phyloP scores from a whole-genome alignment of 2,113 vertebrate genomes.

The Delphinus delphis region DNA sequence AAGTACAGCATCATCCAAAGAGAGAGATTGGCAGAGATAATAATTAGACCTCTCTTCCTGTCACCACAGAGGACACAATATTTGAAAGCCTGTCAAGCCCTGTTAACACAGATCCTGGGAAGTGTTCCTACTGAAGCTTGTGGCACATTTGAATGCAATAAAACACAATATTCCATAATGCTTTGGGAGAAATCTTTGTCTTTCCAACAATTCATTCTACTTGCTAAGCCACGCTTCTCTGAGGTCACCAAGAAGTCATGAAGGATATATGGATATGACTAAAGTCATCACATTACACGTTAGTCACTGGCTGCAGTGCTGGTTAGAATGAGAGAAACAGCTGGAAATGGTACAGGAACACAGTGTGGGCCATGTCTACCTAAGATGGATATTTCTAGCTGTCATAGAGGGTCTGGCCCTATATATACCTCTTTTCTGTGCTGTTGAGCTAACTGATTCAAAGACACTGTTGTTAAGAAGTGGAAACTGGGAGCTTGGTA shows the following conservation, averaged over 20 bases:
- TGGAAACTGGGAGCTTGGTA: not conserved
- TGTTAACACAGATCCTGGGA: not conserved
- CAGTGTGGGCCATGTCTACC: not conserved
- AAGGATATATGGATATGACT: constrained; percentile 15
- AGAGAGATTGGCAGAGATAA: not conserved
- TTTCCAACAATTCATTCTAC: constrained; percentile 5
- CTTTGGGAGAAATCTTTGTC: not conserved
- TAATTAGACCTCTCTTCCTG: not conserved
- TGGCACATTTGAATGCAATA: not conserved
- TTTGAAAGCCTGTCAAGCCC: not conserved
- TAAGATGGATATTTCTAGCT: not conserved
- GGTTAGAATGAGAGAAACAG: not conserved
- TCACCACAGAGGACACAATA: not conserved
- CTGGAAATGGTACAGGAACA: constrained; percentile 28
- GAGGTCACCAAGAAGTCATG: not conserved
- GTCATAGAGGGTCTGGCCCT: not conserved
- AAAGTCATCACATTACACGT: constrained; percentile 20
- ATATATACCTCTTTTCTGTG: not conserved
- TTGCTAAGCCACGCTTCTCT: not conserved
- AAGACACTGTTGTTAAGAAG: not conserved
- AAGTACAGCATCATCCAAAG: not conserved
- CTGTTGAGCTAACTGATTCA: not conserved
- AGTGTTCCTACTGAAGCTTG: not conserved
- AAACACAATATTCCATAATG: not conserved
- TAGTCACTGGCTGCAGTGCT: constrained; percentile 21